Conservation (phyloP, 2,797 vertebrate genomes). For the Sebastolobus altivelis region DNA sequence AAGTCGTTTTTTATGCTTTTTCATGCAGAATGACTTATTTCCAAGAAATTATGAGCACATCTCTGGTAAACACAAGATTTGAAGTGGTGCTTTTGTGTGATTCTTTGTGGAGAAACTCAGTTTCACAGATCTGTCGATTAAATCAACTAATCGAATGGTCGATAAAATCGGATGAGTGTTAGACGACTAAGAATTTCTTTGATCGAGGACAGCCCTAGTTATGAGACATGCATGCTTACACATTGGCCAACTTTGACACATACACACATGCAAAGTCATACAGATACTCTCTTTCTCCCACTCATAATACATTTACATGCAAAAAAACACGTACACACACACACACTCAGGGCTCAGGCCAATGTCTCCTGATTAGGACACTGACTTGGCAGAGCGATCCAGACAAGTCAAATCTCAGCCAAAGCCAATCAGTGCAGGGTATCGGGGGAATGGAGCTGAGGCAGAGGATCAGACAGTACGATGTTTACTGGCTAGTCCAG, state of each 20-base stretch:
- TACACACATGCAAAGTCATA: not conserved
- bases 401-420: constrained; percentile 41
- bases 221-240: not conserved
- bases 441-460: constrained; percentile 16
- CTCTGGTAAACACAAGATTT: too few relatives aligned
- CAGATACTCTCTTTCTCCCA: not conserved
- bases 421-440: constrained; percentile 53
- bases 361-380: constrained; percentile 38
- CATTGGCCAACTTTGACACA: not conserved
- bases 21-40: too few relatives aligned
- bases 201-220: too few relatives aligned
- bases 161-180: too few relatives aligned
- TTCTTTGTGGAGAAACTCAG: too few relatives aligned
- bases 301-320: not conserved
- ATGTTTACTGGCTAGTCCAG: constrained; percentile 7
- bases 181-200: too few relatives aligned
- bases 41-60: too few relatives aligned
- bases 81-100: too few relatives aligned
- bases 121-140: too few relatives aligned
- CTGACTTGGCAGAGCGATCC: constrained; percentile 4
- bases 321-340: not conserved
- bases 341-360: constrained; percentile 22
- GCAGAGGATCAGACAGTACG: constrained; percentile 6
- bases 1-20: too few relatives aligned
- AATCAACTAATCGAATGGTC: too few relatives aligned